These are phyloP conservation scores for Tetraneura akinire DNA, from an alignment of 1,140 invertebrate genomes.

Conservation along the genomic window DNA sequence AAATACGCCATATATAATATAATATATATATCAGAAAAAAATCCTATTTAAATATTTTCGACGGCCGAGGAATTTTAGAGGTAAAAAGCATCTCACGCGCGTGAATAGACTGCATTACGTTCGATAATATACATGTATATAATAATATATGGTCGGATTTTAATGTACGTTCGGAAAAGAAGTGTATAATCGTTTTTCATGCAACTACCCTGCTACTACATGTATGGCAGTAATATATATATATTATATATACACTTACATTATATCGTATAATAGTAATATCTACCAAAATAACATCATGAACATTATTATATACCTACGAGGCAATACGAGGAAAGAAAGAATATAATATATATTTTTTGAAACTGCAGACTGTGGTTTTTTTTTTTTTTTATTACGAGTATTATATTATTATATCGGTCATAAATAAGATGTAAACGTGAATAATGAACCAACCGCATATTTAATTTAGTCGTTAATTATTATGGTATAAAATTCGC, in stretches of 20 bases:
- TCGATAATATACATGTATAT: not conserved
- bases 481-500: constrained; percentile 27
- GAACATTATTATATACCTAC: too few species aligned
- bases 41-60: not conserved
- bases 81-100: not conserved
- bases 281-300: too few species aligned
- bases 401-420: not conserved
- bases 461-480: constrained; percentile 35
- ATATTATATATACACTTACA: too few species aligned
- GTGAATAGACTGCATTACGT: not conserved
- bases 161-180: not conserved
- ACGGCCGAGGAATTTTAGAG: not conserved
- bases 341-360: not conserved
- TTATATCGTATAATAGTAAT: too few species aligned
- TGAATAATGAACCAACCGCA: constrained; percentile 18
- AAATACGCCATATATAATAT: not conserved
- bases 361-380: not conserved
- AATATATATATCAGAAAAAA: not conserved
- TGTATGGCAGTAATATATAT: too few species aligned
- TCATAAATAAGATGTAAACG: not conserved
- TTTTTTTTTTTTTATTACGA: not conserved
- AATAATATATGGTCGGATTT: not conserved
- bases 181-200: not conserved
- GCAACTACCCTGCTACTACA: not conserved
- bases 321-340: not conserved